Evolutionary conservation across 2,797 vertebrate species (phyloP), one percentile per base, ranked within the genome.

Genomic region (Malurus leucopterus): DNA sequence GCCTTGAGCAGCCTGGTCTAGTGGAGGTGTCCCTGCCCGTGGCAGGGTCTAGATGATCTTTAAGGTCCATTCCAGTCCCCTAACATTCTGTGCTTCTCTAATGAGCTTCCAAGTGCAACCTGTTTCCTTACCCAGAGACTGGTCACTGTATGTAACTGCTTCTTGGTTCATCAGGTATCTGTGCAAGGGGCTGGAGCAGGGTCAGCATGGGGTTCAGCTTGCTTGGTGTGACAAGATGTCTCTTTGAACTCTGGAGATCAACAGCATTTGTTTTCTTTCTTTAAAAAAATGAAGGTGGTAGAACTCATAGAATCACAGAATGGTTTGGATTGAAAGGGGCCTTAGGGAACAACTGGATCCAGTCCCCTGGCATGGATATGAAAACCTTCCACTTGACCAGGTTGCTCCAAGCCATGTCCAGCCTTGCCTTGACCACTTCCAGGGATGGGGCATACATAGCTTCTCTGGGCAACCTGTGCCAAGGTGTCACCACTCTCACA

Each of bases 101-200:
- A 86, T 29, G 1, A 9, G 4, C 13, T 23, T 36, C 51, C 19
- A 3, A 8, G 7, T 1, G 32, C 34, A 13, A 19, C 3, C 5
- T 26, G 41, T 61, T 67, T 55, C 36, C 43, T 55, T 49, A 22
- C 15, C 15, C n/a, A 38, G 30, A 26, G 55, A 53, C n/a, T 30
- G 47, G 5, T 79, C 41, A 13, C 59, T 5, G 7, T 24, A 26
- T 65, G 21, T 18, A 36, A 5, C 19, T 43, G n/a, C 43, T 32
- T 36, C 36, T 32, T 68, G 36, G 6, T 50, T 50, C n/a, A 38
- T 29, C n/a, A 15, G 27, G 24, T 32, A 7, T 49, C 41, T 50
- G 16, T 62, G 36, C 40, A 22, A 29, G 18, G 53, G 30, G 13
- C 18, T 41, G 40, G 47, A 72, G 68, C 30, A 53, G 46, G 32